These are phyloP conservation scores for Nesoenas mayeri DNA, from an alignment of 2,113 vertebrate genomes.

Conservation along the genomic window DNA sequence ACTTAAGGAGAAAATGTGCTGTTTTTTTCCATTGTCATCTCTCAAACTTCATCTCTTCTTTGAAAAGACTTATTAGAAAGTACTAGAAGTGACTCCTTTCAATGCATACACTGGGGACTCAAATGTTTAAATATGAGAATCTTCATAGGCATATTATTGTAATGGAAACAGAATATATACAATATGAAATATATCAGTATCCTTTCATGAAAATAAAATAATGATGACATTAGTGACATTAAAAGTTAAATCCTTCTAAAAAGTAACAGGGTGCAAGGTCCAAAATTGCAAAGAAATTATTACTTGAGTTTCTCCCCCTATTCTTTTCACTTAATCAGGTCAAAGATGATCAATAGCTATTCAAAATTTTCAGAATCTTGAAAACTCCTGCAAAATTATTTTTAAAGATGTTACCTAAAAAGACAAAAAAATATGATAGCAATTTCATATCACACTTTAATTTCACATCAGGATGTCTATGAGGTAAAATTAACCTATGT, in stretches of 20 bases:
- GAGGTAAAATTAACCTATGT: background rate
- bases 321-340: background rate
- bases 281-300: background rate
- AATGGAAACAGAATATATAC: background rate
- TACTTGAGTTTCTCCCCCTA: background rate
- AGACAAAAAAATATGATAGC: background rate
- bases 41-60: background rate
- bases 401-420: background rate
- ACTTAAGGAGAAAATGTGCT: background rate
- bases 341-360: background rate
- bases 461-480: background rate
- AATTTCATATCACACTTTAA: background rate
- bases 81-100: background rate
- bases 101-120: background rate
- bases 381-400: background rate
- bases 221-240: background rate
- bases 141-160: background rate
- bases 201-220: background rate
- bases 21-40: background rate
- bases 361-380: background rate
- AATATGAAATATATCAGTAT: background rate
- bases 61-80: background rate
- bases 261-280: background rate
- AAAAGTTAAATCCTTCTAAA: background rate
- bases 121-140: background rate